Conservation (phyloP, 1,140 invertebrate species). For the Hyphantria cunea region DNA sequence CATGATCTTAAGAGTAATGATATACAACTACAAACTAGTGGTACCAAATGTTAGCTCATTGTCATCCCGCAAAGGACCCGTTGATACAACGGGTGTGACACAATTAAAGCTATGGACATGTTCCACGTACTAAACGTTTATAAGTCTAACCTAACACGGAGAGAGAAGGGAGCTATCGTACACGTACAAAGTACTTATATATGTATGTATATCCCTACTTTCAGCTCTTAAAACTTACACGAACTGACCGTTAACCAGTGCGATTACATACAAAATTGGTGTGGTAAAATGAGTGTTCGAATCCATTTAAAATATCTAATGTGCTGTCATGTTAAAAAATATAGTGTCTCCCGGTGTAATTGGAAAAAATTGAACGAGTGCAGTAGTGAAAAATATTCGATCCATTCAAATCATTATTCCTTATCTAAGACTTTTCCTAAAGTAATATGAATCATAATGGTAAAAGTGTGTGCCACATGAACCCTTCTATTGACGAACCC, state of each 20-base stretch:
- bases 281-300: conserved; percentile 72
- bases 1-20: conserved; percentile 78
- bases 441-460: conserved; percentile 43
- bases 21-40: conserved; percentile 74
- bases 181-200: conserved; percentile 72
- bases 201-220: conserved; percentile 54
- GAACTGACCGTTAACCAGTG: conserved; percentile 71
- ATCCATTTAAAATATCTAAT: conserved; percentile 67
- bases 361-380: conserved; percentile 73
- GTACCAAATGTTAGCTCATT: conserved; percentile 69
- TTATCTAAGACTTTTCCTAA: conserved; percentile 43
- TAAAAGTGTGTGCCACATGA: conserved; percentile 54
- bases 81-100: conserved; percentile 79
- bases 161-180: conserved; percentile 73
- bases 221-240: conserved; percentile 69
- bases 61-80: conserved; percentile 68
- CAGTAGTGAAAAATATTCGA: conserved; percentile 69
- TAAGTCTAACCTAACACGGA: conserved; percentile 75
- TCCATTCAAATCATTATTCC: conserved; percentile 60
- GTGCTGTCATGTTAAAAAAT: conserved; percentile 70
- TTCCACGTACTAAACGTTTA: conserved; percentile 74
- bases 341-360: conserved; percentile 60
- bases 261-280: conserved; percentile 73
- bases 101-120: conserved; percentile 81
- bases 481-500: conserved; percentile 42